Evolutionary conservation across 1,140 invertebrate species (phyloP), one percentile per base, ranked within the genome.

Genomic region (Camponotus floridanus): DNA sequence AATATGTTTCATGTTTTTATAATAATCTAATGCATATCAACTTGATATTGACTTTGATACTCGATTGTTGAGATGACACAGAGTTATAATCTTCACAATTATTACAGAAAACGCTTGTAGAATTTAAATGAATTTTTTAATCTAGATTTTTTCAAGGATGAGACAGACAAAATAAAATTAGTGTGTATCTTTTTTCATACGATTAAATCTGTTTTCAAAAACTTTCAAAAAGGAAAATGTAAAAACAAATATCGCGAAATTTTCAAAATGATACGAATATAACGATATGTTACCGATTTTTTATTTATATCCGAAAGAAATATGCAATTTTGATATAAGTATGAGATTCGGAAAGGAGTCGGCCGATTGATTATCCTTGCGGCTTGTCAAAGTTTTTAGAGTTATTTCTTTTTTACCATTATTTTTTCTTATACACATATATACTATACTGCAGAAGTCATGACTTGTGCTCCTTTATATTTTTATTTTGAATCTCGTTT

Each of bases 301-400:
- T 26, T 45, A 45, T 45, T 13, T 45, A 9, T 1, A 33, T 76
- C n/a, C 13, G 13, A 62, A 26, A n/a, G 0, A 15, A 21, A 31
- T 21, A 33, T 64, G 26, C 26, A 26, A 26, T 26, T 26, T 26
- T 26, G 26, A 26, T 26, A 21, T 13, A 8, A 65, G 61, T 36
- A 31, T 18, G 9, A 4, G 21, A 61, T 7, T 61, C 33, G 21
- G 11, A 79, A 79, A 79, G 31, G 61, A 67, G 18, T 8, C 39
- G 74, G 0, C 31, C 59, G 76, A 67, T 79, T 42, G 45, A 79
- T 65, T 67, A 79, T 79, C 15, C 42, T 64, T 31, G 42, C 26
- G 0, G 11, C 39, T 76, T 9, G 42, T 57, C 15, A 13, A 3
- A 21, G 15, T 83, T 74, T 74, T 62, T 48, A 68, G 21, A 36